These are phyloP conservation scores for Halisarca cf. caerulea DNA, from an alignment of 37 sponge, comb jelly and placozoan species.

Conservation along the genomic window DNA sequence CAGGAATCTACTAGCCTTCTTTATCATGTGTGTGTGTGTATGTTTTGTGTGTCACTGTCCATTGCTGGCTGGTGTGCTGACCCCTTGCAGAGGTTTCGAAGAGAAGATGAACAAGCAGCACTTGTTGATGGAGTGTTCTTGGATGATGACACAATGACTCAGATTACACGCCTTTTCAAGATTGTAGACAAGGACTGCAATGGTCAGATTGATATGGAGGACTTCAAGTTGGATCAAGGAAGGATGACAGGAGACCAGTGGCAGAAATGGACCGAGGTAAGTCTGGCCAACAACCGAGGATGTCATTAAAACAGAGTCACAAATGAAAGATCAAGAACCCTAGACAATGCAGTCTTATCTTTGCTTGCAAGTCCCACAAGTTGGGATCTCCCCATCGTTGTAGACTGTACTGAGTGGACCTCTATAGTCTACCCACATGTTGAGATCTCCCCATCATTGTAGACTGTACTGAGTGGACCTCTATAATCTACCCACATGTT, in stretches of 20 bases:
- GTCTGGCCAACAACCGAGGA: no score
- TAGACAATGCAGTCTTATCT: no score
- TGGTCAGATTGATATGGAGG: slow-evolving; percentile 35
- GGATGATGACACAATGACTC: slow-evolving; percentile 36
- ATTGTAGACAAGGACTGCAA: slow-evolving; percentile 44
- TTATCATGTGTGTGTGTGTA: neutral
- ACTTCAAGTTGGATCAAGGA: slow-evolving; percentile 23
- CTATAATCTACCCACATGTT: no score
- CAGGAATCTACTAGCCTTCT: neutral
- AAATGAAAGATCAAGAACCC: no score
- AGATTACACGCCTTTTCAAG: slow-evolving; percentile 46
- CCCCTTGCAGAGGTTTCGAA: neutral
- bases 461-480: no score
- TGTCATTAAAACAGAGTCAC: no score
- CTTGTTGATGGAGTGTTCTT: slow-evolving; percentile 33
- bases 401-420: no score
- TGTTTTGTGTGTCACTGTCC: neutral
- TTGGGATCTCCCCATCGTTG: no score
- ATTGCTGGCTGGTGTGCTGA: neutral
- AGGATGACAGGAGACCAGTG: neutral
- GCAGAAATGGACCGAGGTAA: slow-evolving; percentile 38
- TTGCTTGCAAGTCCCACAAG: no score
- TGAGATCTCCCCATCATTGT: no score
- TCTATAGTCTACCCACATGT: no score
- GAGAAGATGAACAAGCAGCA: slow-evolving; percentile 34